Percentiles rank a stretch among this genome's conserved stretches.
These are phyloP conservation scores for Polydrusus cervinus DNA, from an alignment of 2,888 invertebrate species.

Conservation along the genomic window DNA sequence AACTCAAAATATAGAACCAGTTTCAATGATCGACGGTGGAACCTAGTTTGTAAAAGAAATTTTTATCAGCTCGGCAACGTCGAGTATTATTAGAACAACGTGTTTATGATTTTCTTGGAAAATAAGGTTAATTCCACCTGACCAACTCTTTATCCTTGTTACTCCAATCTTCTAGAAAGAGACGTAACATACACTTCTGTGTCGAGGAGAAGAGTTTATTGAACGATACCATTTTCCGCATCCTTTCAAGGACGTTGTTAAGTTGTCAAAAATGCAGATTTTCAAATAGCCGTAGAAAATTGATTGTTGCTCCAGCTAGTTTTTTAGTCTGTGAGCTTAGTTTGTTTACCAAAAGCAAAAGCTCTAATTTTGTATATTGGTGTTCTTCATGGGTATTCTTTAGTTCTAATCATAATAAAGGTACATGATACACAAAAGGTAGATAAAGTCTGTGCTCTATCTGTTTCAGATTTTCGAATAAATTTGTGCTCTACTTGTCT, in stretches of 20 bases:
- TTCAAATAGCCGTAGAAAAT: background rate
- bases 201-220: constrained; percentile 17
- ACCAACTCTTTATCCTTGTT: background rate
- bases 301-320: constrained; percentile 21
- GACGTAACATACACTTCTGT: background rate
- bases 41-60: background rate
- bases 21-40: no score
- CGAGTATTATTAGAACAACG: background rate
- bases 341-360: constrained; percentile 4
- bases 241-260: constrained; percentile 30
- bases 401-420: background rate
- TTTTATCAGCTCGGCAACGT: background rate
- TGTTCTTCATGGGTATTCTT: no score
- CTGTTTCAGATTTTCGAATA: background rate
- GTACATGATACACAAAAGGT: no score
- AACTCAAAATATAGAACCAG: background rate
- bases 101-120: constrained; percentile 5
- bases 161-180: background rate
- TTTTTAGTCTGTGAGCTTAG: background rate
- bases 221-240: constrained; percentile 32
- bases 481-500: background rate
- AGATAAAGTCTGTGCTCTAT: background rate
- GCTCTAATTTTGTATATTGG: no score
- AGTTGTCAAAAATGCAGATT: constrained; percentile 28
- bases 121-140: background rate